phyloP scores from a whole-genome alignment of 1,140 invertebrate genomes.

The Onthophagus taurus region DNA sequence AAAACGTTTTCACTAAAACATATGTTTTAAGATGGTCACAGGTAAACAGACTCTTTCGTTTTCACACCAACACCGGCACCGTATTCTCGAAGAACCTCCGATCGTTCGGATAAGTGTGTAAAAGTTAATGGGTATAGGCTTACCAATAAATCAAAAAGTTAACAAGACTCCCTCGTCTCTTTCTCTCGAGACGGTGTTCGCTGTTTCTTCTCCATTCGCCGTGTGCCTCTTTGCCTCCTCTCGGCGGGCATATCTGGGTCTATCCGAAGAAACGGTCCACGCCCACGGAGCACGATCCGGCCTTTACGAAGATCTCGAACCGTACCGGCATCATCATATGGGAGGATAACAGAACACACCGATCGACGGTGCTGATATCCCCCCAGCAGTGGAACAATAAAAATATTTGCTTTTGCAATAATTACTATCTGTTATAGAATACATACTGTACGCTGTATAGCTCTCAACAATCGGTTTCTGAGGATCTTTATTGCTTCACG shows the following conservation, averaged over 20 bases:
- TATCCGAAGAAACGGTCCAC: conserved; percentile 5
- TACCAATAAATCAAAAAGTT: conserved; percentile 34
- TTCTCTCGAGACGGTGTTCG: conserved; percentile 24
- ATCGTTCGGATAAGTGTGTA: conserved; percentile 10
- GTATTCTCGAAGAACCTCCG: too few species aligned
- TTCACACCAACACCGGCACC: too few species aligned
- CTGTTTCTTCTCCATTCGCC: conserved; percentile 32
- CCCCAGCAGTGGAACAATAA: conserved; percentile 13
- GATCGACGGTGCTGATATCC: conserved; percentile 8
- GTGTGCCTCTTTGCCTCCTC: too few species aligned
- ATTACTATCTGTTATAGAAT: conserved; percentile 14
- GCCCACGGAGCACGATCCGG: conserved; percentile 15
- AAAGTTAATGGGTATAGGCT: conserved; percentile 12
- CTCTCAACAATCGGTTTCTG: too few species aligned
- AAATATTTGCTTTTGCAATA: conserved; percentile 16
- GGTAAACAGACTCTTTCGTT: too few species aligned
- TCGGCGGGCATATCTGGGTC: too few species aligned
- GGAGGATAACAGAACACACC: conserved; percentile 9
- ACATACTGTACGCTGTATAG: conserved; percentile 11
- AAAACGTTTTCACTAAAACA: too few species aligned
- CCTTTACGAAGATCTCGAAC: too few species aligned
- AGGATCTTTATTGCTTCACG: conserved; percentile 12
- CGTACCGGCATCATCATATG: too few species aligned
- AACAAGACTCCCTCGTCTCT: conserved; percentile 33
- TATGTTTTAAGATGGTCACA: too few species aligned